These are phyloP conservation scores for Saccostrea echinata DNA, from an alignment of 1,140 invertebrate genomes.

Conservation along the genomic window DNA sequence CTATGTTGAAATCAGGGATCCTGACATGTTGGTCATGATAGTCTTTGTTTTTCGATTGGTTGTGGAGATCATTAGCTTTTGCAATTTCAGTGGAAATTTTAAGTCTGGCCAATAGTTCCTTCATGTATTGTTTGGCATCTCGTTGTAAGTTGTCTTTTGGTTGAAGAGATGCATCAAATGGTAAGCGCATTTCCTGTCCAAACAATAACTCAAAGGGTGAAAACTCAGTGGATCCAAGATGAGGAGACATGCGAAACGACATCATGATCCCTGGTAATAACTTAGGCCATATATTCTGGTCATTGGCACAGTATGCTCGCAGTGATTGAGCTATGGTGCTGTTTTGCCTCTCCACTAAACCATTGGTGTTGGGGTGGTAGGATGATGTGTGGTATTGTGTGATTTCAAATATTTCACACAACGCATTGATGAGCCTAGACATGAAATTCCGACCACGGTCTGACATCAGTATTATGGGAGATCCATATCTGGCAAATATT, in stretches of 20 bases:
- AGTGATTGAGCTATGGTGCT: slow-evolving; percentile 37
- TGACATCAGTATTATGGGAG: slow-evolving; percentile 45
- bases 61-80: slow-evolving; percentile 16
- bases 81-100: slow-evolving; percentile 56
- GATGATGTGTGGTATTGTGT: slow-evolving; percentile 50
- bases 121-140: slow-evolving; percentile 46
- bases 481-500: slow-evolving; percentile 57
- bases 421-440: slow-evolving; percentile 53
- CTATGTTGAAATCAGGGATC: background rate
- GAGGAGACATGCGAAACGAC: slow-evolving; percentile 42
- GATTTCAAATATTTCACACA: slow-evolving; percentile 61
- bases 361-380: slow-evolving; percentile 51
- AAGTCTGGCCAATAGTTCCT: slow-evolving; percentile 43
- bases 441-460: slow-evolving; percentile 56
- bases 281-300: slow-evolving; percentile 37
- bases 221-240: slow-evolving; percentile 11
- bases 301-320: slow-evolving; percentile 32
- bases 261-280: slow-evolving; percentile 46
- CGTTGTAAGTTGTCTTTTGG: slow-evolving; percentile 45
- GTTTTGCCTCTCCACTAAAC: slow-evolving; percentile 43
- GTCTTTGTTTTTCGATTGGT: slow-evolving; percentile 45
- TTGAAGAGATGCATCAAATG: slow-evolving; percentile 48
- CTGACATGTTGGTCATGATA: slow-evolving; percentile 40
- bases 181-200: slow-evolving; percentile 50
- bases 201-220: slow-evolving; percentile 44